Evolutionary conservation across 2,113 vertebrate species (phyloP), one percentile per base, ranked within the genome.

Genomic region (Misgurnus mizolepis): DNA sequence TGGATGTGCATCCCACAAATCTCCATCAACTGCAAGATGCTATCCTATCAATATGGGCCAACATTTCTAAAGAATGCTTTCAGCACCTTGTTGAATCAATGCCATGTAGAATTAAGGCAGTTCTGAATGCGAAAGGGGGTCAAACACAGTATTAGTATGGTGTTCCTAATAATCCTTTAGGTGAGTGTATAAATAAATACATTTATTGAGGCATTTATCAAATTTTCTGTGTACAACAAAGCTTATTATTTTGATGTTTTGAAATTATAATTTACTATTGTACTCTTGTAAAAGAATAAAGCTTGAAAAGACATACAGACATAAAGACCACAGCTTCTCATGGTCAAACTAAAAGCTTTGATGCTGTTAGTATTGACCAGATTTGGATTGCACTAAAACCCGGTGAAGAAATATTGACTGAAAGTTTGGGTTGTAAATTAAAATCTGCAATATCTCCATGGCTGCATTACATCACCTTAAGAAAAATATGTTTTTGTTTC

Each of bases 281-380:
- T 34, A 34, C 22, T 34, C 15, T 11, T 56, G 5, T 18, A 71
- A 50, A 71, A 5, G 4, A 22, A 7, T 22, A 9, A 45, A 56
- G 34, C 5, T 4, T 5, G 11, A 11, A 43, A 4, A 61, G 8
- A 73, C 22, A 45, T 10, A 9, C 5, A 34, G 43, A 7, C n/a
- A 0, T 43, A 58, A 18, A 43, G 17, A 58, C 18, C 39, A 7
- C 41, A 18, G 40, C 43, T 1, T 43, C 10, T 4, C n/a, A 12
- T 22, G 53, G 41, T 72, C 53, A 58, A 41, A n/a, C 34, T 22
- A 10, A 73, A 73, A 60, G 55, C 6, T 45, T 61, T 60, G 40
- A 60, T 73, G 17, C 14, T 73, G 58, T 73, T 56, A 72, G 34
- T 72, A 72, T 41, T 41, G 40, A 73, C 11, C n/a, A 3, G 17